These are phyloP conservation scores for Lipotes vexillifer DNA, from an alignment of 2,113 vertebrate genomes.

Conservation along the genomic window DNA sequence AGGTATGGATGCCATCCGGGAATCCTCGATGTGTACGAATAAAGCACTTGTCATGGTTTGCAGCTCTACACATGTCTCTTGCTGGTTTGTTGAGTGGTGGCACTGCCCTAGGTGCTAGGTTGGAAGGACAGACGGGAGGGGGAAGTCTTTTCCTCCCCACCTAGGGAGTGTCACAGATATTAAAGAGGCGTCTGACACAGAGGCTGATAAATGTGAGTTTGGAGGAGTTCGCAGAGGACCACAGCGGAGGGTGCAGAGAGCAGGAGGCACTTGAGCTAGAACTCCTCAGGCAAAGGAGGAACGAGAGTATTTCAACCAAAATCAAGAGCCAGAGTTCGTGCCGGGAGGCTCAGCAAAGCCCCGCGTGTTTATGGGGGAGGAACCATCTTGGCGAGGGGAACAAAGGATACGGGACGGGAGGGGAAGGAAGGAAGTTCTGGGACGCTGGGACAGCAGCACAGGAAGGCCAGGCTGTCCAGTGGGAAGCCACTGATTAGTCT, in stretches of 20 bases:
- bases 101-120: fast-evolving
- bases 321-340: neutral
- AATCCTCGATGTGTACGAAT: fast-evolving
- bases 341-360: fast-evolving
- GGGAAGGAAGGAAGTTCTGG: neutral
- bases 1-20: neutral
- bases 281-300: neutral
- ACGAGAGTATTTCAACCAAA: neutral
- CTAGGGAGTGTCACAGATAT: neutral
- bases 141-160: neutral
- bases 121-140: fast-evolving
- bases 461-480: fast-evolving
- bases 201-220: neutral
- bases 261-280: neutral
- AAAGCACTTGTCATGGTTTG: neutral
- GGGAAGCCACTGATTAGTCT: neutral
- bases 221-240: fast-evolving
- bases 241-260: too few relatives aligned
- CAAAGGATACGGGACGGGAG: neutral
- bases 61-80: fast-evolving
- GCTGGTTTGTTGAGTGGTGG: fast-evolving
- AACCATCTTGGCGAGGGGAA: too few relatives aligned
- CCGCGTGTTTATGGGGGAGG: fast-evolving
- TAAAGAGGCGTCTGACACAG: neutral
- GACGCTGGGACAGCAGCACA: too few relatives aligned